Evolutionary conservation across 2,888 invertebrate genomes (phyloP).

Genomic region (Tipula lateralis): DNA sequence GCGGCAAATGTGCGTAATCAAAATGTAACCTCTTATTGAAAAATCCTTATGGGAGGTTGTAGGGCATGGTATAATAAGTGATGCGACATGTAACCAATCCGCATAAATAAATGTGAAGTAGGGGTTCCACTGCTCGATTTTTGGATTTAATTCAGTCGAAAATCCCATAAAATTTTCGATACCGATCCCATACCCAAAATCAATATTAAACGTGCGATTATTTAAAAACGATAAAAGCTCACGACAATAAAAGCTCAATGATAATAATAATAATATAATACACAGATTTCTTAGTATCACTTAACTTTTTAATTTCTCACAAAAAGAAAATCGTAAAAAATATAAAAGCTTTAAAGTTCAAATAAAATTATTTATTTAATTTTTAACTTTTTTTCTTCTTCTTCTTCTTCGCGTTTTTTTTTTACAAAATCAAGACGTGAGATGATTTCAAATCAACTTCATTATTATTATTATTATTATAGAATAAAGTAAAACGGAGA

Average conservation of each 20-base stretch:
- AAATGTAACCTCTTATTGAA: too few species aligned
- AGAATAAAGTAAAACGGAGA: not conserved
- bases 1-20: too few species aligned
- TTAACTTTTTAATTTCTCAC: not conserved
- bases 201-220: not conserved
- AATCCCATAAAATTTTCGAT: not conserved
- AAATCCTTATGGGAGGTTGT: too few species aligned
- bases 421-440: not conserved
- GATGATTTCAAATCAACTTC: not conserved
- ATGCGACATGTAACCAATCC: not conserved
- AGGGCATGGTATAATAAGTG: not conserved
- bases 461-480: too few species aligned
- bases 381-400: not conserved
- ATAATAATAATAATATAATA: too few species aligned
- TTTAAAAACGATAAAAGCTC: not conserved
- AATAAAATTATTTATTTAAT: conserved; percentile 19
- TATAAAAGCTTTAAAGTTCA: not conserved
- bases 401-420: not conserved
- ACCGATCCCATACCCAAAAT: not conserved
- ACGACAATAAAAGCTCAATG: not conserved
- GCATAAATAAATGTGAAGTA: not conserved
- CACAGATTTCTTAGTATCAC: conserved; percentile 11
- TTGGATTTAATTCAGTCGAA: not conserved
- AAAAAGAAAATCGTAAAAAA: conserved; percentile 9
- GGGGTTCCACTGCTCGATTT: not conserved